phyloP scores from a whole-genome alignment of 2,888 invertebrate genomes.

The Peribatodes rhomboidaria region DNA sequence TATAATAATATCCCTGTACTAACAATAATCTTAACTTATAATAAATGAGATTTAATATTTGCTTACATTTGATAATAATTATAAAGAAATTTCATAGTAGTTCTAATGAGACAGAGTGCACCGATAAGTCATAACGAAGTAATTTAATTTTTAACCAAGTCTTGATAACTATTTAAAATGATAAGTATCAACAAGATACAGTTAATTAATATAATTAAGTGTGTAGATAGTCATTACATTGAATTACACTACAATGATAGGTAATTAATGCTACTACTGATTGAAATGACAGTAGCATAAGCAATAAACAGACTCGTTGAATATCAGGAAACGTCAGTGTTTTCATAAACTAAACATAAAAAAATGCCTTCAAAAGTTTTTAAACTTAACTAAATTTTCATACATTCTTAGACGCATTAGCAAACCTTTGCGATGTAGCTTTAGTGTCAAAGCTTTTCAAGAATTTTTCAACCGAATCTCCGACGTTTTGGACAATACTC shows the following conservation, averaged over 20 bases:
- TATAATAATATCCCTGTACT: conserved; percentile 47
- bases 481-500: conserved; percentile 89
- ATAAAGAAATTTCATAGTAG: neutral
- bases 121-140: too few species aligned
- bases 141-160: too few species aligned
- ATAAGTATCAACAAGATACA: too few species aligned
- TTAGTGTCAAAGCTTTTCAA: conserved; percentile 85
- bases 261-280: too few species aligned
- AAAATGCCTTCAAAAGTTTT: conserved; percentile 18
- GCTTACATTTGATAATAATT: neutral
- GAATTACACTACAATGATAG: too few species aligned
- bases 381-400: conserved; percentile 10
- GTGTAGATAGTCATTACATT: too few species aligned
- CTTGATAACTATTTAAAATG: too few species aligned
- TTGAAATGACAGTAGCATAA: too few species aligned
- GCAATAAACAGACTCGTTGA: neutral
- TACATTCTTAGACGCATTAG: conserved; percentile 61
- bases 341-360: neutral
- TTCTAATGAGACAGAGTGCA: too few species aligned
- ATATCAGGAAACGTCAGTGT: conserved; percentile 25
- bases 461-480: conserved; percentile 89
- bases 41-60: conserved; percentile 26
- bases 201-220: too few species aligned
- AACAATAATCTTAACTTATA: conserved; percentile 31
- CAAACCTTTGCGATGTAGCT: conserved; percentile 59